These are phyloP conservation scores for Danionella dracula DNA, from an alignment of 2,797 vertebrate species.

Conservation along the genomic window DNA sequence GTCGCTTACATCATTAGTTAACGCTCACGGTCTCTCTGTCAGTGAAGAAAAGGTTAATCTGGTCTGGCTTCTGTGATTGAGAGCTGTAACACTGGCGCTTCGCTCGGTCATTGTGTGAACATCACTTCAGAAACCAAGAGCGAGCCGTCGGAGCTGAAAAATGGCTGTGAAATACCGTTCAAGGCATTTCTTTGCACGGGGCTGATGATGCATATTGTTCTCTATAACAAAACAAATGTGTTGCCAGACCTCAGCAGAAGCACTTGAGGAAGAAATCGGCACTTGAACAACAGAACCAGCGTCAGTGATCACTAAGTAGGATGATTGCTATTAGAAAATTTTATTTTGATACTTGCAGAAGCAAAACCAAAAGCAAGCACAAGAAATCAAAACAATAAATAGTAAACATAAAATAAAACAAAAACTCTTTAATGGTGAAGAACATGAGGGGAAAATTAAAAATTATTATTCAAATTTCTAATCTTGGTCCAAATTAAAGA, in stretches of 20 bases:
- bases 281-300: background rate
- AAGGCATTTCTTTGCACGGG: background rate
- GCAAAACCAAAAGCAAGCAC: no score
- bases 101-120: constrained; percentile 44
- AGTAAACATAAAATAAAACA: no score
- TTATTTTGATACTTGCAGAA: no score
- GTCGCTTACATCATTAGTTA: constrained; percentile 48
- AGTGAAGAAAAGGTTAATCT: constrained; percentile 56
- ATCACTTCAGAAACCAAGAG: constrained; percentile 36
- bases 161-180: constrained; percentile 6
- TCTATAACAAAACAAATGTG: background rate
- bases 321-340: no score
- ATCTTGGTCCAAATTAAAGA: no score
- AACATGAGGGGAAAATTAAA: no score
- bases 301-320: no score
- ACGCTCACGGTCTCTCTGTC: constrained; percentile 44
- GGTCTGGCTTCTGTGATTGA: constrained; percentile 51
- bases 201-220: constrained; percentile 16
- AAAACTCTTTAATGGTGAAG: no score
- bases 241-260: background rate
- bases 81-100: constrained; percentile 41
- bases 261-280: background rate
- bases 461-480: no score
- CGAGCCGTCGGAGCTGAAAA: background rate
- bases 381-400: no score